Conservation (phyloP, 1,140 invertebrate genomes). For the Cotesia chilonis region DNA sequence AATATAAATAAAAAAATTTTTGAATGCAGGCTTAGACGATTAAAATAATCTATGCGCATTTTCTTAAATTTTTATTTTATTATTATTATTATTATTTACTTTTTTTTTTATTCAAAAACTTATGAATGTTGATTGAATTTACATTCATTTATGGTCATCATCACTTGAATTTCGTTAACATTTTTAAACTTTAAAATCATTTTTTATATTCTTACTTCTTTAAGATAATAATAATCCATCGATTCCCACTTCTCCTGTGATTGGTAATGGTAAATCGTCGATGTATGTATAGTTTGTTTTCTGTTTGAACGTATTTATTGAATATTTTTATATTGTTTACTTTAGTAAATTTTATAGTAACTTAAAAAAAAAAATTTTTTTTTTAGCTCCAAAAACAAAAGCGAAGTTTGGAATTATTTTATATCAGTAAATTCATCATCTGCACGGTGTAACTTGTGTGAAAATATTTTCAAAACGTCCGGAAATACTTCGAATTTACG, state of each 20-base stretch:
- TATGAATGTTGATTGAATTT: too few species aligned
- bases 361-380: background rate
- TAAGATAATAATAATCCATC: constrained; percentile 3
- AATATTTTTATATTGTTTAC: background rate
- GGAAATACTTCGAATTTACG: constrained; percentile 19
- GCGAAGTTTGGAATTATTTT: constrained; percentile 19
- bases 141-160: too few species aligned
- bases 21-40: too few species aligned
- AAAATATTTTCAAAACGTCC: constrained; percentile 6
- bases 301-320: background rate
- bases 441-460: constrained; percentile 19
- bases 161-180: background rate
- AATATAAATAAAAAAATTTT: too few species aligned
- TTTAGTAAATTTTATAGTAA: constrained; percentile 10
- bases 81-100: too few species aligned
- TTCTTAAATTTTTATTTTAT: too few species aligned
- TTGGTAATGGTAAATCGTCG: background rate
- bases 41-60: too few species aligned
- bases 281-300: constrained; percentile 18
- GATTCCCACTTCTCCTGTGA: constrained; percentile 1
- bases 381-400: background rate
- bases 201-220: background rate
- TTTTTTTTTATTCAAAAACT: too few species aligned
- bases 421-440: too few species aligned
- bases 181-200: background rate